Percentiles rank a stretch among this genome's conserved stretches.
Evolutionary conservation across 2,888 invertebrate genomes (phyloP).

Genomic region (Clostera curtula): DNA sequence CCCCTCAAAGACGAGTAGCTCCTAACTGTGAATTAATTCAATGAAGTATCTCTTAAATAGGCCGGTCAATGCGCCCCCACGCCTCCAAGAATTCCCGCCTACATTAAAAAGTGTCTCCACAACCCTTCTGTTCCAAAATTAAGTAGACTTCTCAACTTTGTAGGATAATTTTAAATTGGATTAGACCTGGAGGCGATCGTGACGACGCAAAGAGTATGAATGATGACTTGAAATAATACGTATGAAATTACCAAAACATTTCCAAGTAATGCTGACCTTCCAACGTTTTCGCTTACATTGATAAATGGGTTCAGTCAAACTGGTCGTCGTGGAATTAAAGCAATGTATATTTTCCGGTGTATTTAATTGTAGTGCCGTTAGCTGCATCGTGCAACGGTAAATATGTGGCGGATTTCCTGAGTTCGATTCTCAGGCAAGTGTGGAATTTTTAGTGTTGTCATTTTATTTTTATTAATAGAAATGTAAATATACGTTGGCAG

Average conservation of each 20-base stretch:
- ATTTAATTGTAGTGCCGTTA: constrained; percentile 54
- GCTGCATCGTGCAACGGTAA: constrained; percentile 43
- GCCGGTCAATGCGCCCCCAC: constrained; percentile 61
- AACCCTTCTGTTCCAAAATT: constrained; percentile 32
- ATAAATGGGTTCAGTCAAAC: constrained; percentile 11
- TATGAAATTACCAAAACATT: constrained; percentile 25
- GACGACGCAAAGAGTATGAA: constrained; percentile 67
- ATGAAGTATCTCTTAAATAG: constrained; percentile 53
- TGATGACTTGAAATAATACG: constrained; percentile 49
- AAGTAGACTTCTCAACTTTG: constrained; percentile 51
- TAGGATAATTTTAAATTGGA: constrained; percentile 66
- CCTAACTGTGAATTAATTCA: constrained; percentile 41
- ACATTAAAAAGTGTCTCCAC: constrained; percentile 40
- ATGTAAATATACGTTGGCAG: neutral
- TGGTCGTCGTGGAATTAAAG: constrained; percentile 52
- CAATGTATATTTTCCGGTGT: constrained; percentile 58
- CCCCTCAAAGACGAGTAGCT: too few relatives aligned
- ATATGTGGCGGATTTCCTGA: constrained; percentile 54
- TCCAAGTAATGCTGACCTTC: constrained; percentile 29
- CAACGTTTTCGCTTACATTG: constrained; percentile 15
- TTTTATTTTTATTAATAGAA: neutral
- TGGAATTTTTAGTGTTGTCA: constrained; percentile 35
- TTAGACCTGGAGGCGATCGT: constrained; percentile 63
- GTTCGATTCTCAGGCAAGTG: constrained; percentile 50
- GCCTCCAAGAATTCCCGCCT: constrained; percentile 42